A percentile compares a stretch with the other conserved stretches of the same genome.
Conservation (phyloP, 2,888 invertebrate species). For the Apomyelois bistriatella region DNA sequence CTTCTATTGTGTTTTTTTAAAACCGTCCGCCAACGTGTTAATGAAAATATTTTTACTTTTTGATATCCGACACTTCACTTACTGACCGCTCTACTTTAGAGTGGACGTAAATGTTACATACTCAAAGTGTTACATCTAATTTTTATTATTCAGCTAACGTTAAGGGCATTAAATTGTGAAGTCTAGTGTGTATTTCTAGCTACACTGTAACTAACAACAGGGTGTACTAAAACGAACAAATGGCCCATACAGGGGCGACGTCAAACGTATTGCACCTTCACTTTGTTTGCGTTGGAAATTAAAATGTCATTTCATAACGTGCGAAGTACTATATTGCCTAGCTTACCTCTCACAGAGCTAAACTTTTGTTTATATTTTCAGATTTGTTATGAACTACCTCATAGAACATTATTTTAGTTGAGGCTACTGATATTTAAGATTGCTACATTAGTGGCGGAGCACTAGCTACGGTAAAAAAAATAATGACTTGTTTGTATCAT, state of each 20-base stretch:
- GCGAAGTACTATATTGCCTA: neutral
- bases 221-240: slow-evolving; percentile 19
- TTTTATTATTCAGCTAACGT: neutral
- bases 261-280: slow-evolving; percentile 20
- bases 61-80: too few relatives aligned
- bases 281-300: slow-evolving; percentile 20
- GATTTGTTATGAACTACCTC: neutral
- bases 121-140: too few relatives aligned
- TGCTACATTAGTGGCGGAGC: too few relatives aligned
- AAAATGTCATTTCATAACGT: slow-evolving; percentile 15
- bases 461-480: too few relatives aligned
- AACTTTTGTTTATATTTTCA: neutral
- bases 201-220: slow-evolving; percentile 16
- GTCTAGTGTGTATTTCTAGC: neutral
- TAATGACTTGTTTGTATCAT: too few relatives aligned
- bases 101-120: too few relatives aligned
- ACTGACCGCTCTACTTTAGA: too few relatives aligned
- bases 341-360: too few relatives aligned
- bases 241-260: slow-evolving; percentile 18
- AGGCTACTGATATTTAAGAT: neutral
- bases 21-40: too few relatives aligned
- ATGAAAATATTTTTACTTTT: too few relatives aligned
- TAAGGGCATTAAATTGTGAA: neutral
- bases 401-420: neutral
- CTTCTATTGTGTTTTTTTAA: too few relatives aligned